phyloP scores from a whole-genome alignment of 2,888 invertebrate species.

The Sarcophaga rosellei region DNA sequence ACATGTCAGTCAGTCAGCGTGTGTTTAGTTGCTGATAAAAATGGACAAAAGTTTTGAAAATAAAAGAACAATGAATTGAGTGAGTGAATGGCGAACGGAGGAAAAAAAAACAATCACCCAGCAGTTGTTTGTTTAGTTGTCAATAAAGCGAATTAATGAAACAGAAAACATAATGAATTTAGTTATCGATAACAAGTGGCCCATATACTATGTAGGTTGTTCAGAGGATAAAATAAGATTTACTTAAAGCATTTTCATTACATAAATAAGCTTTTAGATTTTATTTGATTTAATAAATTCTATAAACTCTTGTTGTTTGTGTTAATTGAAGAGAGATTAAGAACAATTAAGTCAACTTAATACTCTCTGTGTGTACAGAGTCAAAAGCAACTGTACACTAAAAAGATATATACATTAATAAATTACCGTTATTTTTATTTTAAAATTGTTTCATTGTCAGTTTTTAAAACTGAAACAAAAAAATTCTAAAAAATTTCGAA shows the following conservation, averaged over 20 bases:
- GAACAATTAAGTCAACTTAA: constrained; percentile 17
- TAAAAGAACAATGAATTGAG: no score
- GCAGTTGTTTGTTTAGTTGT: constrained; percentile 21
- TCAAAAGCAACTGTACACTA: no score
- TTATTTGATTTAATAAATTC: not conserved
- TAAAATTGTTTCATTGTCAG: no score
- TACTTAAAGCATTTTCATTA: constrained; percentile 14
- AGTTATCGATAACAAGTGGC: no score
- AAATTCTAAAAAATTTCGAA: no score
- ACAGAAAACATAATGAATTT: no score
- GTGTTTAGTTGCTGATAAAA: constrained; percentile 55
- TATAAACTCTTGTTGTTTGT: not conserved
- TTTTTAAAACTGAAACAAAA: no score
- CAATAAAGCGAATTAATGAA: not conserved
- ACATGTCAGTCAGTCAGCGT: constrained; percentile 50
- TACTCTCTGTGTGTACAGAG: not conserved
- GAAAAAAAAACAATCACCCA: no score
- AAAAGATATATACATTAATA: no score
- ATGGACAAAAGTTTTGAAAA: not conserved
- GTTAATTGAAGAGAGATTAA: constrained; percentile 19
- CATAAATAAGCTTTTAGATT: not conserved
- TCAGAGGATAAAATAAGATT: not conserved
- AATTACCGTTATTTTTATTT: no score
- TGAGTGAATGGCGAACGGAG: no score
- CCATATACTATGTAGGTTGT: not conserved